Percentiles rank a stretch among this genome's conserved stretches.
phyloP scores from a whole-genome alignment of 2,113 vertebrate genomes.

The Muntiacus muntjak region DNA sequence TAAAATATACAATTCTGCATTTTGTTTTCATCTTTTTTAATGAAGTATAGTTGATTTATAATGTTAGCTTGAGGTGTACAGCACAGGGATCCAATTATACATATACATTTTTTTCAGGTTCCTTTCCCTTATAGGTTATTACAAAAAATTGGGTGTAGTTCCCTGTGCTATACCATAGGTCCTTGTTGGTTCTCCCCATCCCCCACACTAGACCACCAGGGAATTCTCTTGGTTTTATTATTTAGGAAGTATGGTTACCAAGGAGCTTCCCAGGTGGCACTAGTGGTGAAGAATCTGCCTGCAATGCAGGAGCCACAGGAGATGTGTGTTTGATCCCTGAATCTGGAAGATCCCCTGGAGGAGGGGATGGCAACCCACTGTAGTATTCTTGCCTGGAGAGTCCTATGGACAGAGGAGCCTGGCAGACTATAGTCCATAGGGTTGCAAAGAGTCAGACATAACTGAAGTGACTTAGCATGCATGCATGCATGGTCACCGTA shows the following conservation, averaged over 20 bases:
- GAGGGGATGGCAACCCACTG: not conserved
- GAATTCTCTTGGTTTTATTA: not conserved
- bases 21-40: not conserved
- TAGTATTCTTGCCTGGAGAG: not conserved
- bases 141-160: not conserved
- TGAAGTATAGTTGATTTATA: not conserved
- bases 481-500: not conserved
- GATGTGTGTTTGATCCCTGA: not conserved
- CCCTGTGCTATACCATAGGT: not conserved
- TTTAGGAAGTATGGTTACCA: not conserved
- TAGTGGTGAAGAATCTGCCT: not conserved
- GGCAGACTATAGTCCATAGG: not conserved
- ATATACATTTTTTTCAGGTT: not conserved
- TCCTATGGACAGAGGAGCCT: not conserved
- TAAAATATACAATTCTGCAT: not conserved
- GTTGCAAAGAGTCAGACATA: not conserved
- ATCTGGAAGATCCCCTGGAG: not conserved
- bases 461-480: not conserved
- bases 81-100: not conserved
- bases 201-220: not conserved
- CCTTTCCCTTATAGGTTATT: not conserved
- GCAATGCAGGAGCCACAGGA: not conserved
- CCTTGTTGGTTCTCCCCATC: not conserved
- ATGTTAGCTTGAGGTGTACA: not conserved
- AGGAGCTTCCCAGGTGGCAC: not conserved